Evolutionary conservation across 2,113 vertebrate genomes (phyloP).

Genomic region (Caracal caracal): DNA sequence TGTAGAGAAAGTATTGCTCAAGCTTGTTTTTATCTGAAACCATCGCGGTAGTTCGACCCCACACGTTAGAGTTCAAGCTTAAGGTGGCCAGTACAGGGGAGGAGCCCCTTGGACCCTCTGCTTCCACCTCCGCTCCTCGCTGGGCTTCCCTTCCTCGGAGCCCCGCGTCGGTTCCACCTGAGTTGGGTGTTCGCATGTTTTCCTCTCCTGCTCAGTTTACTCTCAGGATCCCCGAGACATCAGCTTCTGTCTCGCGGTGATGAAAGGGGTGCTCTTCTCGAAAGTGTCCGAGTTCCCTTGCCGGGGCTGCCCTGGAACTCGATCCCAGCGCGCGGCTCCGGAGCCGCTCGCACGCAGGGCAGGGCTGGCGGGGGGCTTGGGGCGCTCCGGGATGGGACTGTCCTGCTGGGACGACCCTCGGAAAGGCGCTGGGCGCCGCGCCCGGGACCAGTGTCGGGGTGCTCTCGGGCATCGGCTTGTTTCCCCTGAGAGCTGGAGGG

Average conservation of each 20-base stretch:
- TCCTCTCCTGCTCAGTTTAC: neutral
- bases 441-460: rapidly evolving
- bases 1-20: neutral
- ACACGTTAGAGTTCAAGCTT: neutral
- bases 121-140: neutral
- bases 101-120: neutral
- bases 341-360: neutral
- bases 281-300: rapidly evolving
- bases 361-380: neutral
- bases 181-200: neutral
- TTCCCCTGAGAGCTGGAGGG: conserved; percentile 20
- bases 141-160: neutral
- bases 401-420: neutral
- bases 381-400: rapidly evolving
- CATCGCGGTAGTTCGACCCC: neutral
- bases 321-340: neutral
- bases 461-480: neutral
- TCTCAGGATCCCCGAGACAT: neutral
- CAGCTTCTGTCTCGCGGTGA: neutral
- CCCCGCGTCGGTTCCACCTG: neutral
- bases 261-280: neutral
- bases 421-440: neutral
- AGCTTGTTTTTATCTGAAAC: neutral
- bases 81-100: neutral
- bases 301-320: neutral